Base-by-base conservation (phyloP, 2,797 vertebrate genomes). In the Macrochelys suwanniensis region DNA sequence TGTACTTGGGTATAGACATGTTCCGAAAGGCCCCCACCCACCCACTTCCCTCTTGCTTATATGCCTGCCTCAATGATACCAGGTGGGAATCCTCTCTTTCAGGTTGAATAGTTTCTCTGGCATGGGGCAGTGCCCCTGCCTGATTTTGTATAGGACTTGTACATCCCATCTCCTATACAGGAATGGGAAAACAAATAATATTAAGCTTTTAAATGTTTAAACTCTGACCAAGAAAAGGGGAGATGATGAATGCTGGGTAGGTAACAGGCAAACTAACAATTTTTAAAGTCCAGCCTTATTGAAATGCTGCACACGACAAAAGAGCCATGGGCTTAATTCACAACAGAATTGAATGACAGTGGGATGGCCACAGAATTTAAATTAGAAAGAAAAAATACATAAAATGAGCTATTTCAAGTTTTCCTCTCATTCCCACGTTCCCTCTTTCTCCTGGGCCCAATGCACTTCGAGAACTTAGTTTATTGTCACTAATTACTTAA, bases 291-390 rank as follows among this genome's bases (percentile, higher is more conserved):
- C 90, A 80, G 81, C 83, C 97, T 96, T 95, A 95, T 98, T 97
- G 95, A 97, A 96, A 98, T 97, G 96, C 97, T 21, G 0, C 94
- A 95, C 97, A 96, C 93, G 86, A 92, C 80, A 92, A 94, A 88
- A 91, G 16, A 2, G 77, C 97, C 81, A 93, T 81, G 94, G 95
- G 89, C 88, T 96, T 90, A 95, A 94, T 93, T 94, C 94, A 94
- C 94, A 94, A 94, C 19, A 92, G 97, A 94, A 89, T 89, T 95
- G 92, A 92, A 80, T 57, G 94, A 93, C 80, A 83, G 87, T 17
- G 84, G 89, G 82, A 94, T 96, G 95, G 88, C 93, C 92, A 82
- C 82, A 93, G 97, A 97, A 97, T 97, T 95, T 97, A 61, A 98
- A 96, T 96, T 87, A 96, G 83, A 96, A 85, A 94, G 57, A 49